Evolutionary conservation across 2,888 invertebrate genomes (phyloP).

Genomic region (Incurvaria masculella): DNA sequence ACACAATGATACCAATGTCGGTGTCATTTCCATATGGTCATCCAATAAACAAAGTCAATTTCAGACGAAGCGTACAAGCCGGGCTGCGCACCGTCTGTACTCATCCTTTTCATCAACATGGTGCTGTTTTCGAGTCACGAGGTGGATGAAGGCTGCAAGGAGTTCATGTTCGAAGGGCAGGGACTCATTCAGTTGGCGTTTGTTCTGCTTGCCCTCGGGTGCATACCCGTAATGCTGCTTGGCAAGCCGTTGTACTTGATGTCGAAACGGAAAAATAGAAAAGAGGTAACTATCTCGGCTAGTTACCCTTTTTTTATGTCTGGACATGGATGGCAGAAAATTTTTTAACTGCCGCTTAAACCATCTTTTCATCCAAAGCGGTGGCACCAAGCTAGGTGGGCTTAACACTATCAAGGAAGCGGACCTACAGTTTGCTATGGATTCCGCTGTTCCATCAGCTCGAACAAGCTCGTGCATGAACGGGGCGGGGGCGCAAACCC

Average conservation of each 20-base stretch:
- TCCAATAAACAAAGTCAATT: no score
- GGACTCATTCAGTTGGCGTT: constrained; percentile 55
- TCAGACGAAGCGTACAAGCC: constrained; percentile 24
- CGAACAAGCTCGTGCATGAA: background rate
- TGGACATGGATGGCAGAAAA: constrained; percentile 1
- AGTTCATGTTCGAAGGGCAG: constrained; percentile 58
- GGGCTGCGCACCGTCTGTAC: constrained; percentile 68
- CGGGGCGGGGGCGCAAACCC: no score
- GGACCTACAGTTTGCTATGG: background rate
- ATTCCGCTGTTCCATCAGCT: background rate
- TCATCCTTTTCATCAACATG: constrained; percentile 80
- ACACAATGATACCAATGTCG: no score
- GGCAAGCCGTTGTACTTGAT: constrained; percentile 65
- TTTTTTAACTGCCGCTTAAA: constrained; percentile 15
- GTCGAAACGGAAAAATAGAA: constrained; percentile 17
- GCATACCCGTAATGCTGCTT: constrained; percentile 71
- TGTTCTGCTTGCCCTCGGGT: constrained; percentile 55
- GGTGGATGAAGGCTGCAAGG: constrained; percentile 36
- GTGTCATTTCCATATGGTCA: no score
- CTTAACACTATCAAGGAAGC: background rate
- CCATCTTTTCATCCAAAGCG: constrained; percentile 13
- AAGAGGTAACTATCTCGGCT: constrained; percentile 20
- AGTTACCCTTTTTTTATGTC: constrained; percentile 18
- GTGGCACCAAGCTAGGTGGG: background rate
- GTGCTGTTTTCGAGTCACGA: constrained; percentile 44